phyloP scores from a whole-genome alignment of 1,140 invertebrate species.

The Dolichoris vasculosae region DNA sequence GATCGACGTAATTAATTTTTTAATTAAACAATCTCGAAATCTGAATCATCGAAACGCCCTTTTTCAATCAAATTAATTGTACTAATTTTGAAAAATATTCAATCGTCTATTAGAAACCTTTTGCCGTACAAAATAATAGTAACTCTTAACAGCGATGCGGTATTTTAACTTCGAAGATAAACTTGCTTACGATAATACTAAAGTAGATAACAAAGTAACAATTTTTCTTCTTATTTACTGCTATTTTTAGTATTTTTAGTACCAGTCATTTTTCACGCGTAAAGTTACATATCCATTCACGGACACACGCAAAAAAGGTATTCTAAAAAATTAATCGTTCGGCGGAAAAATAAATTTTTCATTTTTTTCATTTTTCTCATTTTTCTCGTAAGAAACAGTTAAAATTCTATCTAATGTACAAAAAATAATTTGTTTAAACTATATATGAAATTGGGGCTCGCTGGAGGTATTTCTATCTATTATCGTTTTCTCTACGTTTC shows the following conservation, averaged over 20 bases:
- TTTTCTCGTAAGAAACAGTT: neutral
- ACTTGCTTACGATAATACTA: slow-evolving; percentile 41
- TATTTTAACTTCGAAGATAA: slow-evolving; percentile 26
- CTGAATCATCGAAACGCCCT: slow-evolving; percentile 2
- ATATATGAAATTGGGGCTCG: neutral
- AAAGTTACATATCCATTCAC: slow-evolving; percentile 5
- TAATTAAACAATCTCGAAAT: slow-evolving; percentile 40
- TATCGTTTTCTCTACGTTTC: neutral
- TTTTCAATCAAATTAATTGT: slow-evolving; percentile 24
- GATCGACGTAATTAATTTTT: slow-evolving; percentile 15
- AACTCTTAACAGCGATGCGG: slow-evolving; percentile 41
- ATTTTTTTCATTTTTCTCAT: too few relatives aligned
- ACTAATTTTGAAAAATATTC: slow-evolving; percentile 8
- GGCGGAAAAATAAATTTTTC: slow-evolving; percentile 8
- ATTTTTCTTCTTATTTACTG: slow-evolving; percentile 16
- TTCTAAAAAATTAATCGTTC: neutral
- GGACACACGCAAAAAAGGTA: neutral
- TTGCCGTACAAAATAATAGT: slow-evolving; percentile 17
- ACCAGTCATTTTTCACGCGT: slow-evolving; percentile 39
- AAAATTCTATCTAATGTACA: neutral
- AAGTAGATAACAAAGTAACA: slow-evolving; percentile 26
- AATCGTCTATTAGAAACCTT: slow-evolving; percentile 26
- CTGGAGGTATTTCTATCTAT: slow-evolving; percentile 22
- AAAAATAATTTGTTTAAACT: slow-evolving; percentile 25
- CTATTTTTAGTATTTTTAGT: slow-evolving; percentile 18